Conservation (phyloP, 1,140 invertebrate species). For the Mercenaria mercenaria region DNA sequence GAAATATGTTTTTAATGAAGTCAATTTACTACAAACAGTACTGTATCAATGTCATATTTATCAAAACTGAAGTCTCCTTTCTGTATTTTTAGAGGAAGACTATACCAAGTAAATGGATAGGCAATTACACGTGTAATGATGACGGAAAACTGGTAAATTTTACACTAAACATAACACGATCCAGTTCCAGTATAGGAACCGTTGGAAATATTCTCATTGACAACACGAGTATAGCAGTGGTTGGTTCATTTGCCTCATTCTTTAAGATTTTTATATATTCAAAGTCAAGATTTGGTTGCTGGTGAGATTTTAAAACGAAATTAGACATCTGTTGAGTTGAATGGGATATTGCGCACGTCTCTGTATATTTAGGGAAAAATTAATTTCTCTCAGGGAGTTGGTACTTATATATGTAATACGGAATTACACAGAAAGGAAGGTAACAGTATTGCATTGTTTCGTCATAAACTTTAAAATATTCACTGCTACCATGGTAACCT, state of each 20-base stretch:
- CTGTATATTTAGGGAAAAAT: not conserved
- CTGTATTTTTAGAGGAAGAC: not conserved
- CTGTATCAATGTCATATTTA: no score
- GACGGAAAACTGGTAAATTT: not conserved
- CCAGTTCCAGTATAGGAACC: not conserved
- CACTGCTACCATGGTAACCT: no score
- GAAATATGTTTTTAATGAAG: no score
- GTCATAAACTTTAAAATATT: no score
- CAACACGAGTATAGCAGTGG: not conserved
- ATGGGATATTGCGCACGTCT: not conserved
- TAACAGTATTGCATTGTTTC: no score
- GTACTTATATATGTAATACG: not conserved
- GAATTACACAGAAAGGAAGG: constrained; percentile 16
- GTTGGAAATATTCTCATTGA: no score
- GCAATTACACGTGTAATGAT: no score
- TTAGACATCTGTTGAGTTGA: constrained; percentile 23
- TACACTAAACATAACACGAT: constrained; percentile 34
- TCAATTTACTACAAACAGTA: no score
- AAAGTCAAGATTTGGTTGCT: not conserved
- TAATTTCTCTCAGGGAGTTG: not conserved
- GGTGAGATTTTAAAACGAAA: no score
- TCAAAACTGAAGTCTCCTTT: no score
- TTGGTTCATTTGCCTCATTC: constrained; percentile 15
- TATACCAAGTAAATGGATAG: constrained; percentile 37
- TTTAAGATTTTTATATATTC: constrained; percentile 27